Conservation (phyloP, 2,888 invertebrate species). For the Nymphalis polychloros region DNA sequence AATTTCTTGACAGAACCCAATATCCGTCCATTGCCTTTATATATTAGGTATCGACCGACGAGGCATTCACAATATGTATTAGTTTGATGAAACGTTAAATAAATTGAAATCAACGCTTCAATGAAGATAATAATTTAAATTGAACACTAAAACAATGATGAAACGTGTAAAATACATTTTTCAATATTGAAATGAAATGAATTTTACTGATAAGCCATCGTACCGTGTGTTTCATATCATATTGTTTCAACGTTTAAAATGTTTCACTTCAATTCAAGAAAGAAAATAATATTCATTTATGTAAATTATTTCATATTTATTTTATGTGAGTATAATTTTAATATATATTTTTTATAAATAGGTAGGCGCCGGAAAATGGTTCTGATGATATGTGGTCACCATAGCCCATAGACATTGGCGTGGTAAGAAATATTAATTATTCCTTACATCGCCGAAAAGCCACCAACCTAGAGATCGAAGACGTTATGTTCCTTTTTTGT, state of each 20-base stretch:
- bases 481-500: no score
- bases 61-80: no score
- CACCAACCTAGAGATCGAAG: no score
- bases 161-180: constrained; percentile 35
- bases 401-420: no score
- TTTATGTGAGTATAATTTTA: constrained; percentile 33
- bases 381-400: no score
- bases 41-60: no score
- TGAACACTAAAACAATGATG: constrained; percentile 12
- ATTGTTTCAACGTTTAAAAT: constrained; percentile 39
- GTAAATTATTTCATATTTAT: constrained; percentile 27
- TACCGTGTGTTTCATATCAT: constrained; percentile 36
- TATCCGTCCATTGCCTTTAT: no score
- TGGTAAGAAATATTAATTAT: no score
- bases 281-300: constrained; percentile 24
- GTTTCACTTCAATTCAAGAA: constrained; percentile 31
- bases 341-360: not conserved
- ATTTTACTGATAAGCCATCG: constrained; percentile 42
- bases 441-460: no score
- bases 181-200: constrained; percentile 42
- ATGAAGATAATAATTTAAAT: constrained; percentile 8
- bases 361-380: no score
- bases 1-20: no score
- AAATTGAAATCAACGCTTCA: not conserved
- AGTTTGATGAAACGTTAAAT: not conserved